A percentile compares a stretch with the other conserved stretches of the same genome.
Conservation (phyloP, 92 coral and sea anemone species). For the Porites cylindrica region DNA sequence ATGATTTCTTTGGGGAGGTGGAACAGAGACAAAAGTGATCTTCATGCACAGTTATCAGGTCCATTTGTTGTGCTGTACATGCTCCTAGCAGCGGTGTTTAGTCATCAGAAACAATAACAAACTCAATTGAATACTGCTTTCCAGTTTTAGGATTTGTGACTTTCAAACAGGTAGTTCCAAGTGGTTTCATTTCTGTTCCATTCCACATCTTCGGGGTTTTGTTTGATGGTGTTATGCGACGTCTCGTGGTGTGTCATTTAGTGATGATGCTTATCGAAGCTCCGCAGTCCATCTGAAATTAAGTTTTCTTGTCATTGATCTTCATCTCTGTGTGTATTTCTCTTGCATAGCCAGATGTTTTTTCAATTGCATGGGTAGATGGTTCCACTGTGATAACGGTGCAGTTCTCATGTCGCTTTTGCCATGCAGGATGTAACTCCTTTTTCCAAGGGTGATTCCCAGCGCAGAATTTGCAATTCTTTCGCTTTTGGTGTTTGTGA, state of each 20-base stretch:
- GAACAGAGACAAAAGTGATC: conserved; percentile 43
- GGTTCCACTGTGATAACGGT: conserved; percentile 53
- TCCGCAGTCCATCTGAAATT: conserved; percentile 70
- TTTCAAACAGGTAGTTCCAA: conserved; percentile 9
- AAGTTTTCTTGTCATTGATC: conserved; percentile 39
- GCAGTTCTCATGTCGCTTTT: no score
- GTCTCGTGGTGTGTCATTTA: conserved; percentile 15
- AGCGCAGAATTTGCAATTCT: conserved; percentile 60
- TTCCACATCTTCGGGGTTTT: conserved; percentile 31
- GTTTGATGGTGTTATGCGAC: conserved; percentile 50
- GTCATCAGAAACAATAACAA: no score
- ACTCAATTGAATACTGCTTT: no score
- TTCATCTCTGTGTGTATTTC: conserved; percentile 51
- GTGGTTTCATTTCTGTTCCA: conserved; percentile 56
- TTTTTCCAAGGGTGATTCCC: background rate
- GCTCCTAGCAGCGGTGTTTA: conserved; percentile 56
- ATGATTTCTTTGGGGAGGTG: conserved; percentile 24
- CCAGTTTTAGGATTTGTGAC: no score
- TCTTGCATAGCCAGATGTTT: conserved; percentile 56
- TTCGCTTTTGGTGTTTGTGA: conserved; percentile 23
- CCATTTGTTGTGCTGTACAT: conserved; percentile 72
- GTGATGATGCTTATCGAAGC: conserved; percentile 58
- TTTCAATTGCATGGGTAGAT: conserved; percentile 43
- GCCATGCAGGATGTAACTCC: conserved; percentile 10
- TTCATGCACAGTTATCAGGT: background rate